Conservation (phyloP, 2,113 vertebrate genomes). For the Vidua chalybeata region DNA sequence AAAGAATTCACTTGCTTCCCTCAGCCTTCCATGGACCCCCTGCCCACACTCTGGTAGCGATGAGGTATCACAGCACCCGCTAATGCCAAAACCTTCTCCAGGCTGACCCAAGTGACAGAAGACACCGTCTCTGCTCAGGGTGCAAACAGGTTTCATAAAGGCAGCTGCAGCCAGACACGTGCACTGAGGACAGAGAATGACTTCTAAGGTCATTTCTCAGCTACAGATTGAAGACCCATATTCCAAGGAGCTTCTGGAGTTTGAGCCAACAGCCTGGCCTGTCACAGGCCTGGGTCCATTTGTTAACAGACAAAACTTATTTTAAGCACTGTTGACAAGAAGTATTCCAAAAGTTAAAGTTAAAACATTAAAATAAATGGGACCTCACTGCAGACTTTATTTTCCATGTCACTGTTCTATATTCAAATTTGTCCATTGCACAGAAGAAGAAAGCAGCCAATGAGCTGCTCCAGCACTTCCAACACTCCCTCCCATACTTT, state of each 20-base stretch:
- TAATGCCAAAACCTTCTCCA: not conserved
- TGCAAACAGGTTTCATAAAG: not conserved
- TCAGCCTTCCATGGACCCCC: not conserved
- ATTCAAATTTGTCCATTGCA: not conserved
- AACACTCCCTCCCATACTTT: not conserved
- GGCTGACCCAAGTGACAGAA: not conserved
- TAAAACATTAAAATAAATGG: not conserved
- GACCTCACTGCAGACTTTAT: not conserved
- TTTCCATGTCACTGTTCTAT: not conserved
- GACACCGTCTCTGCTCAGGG: not conserved
- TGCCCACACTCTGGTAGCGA: not conserved
- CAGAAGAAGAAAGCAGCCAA: not conserved
- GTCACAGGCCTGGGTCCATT: fast-evolving
- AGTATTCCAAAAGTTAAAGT: not conserved
- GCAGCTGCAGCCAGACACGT: not conserved
- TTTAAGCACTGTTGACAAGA: not conserved
- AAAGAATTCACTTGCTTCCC: not conserved
- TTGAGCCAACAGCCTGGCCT: not conserved
- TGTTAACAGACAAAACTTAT: not conserved
- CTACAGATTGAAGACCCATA: not conserved
- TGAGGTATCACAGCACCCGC: not conserved
- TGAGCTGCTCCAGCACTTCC: not conserved
- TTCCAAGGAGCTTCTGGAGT: not conserved
- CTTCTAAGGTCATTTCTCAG: not conserved
- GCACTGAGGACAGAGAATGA: not conserved